Percentiles rank a stretch among this genome's conserved stretches.
Evolutionary conservation across 2,888 invertebrate genomes (phyloP).

Genomic region (Scelioninae gen. 2): DNA sequence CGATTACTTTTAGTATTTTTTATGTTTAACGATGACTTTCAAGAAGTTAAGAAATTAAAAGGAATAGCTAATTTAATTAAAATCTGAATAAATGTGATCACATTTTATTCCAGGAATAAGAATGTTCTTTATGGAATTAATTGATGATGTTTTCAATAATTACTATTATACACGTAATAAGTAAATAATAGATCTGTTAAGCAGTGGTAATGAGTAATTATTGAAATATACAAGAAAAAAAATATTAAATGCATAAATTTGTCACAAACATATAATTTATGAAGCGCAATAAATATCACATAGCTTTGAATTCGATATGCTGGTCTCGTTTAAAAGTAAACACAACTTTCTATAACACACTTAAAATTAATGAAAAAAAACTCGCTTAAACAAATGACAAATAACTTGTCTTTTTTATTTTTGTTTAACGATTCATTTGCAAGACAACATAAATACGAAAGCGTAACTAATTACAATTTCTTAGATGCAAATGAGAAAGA

Average conservation of each 20-base stretch:
- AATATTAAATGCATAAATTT: background rate
- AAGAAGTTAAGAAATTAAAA: conserved; percentile 41
- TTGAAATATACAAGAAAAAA: background rate
- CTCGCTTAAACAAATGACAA: conserved; percentile 7
- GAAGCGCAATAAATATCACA: background rate
- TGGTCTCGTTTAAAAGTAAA: background rate
- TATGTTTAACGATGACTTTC: no score
- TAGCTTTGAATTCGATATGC: background rate
- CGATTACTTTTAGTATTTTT: no score
- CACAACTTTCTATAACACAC: conserved; percentile 6
- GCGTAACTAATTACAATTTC: conserved; percentile 38
- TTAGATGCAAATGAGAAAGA: conserved; percentile 18
- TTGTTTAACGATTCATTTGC: background rate
- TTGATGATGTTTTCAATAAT: conserved; percentile 6
- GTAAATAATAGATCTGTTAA: conserved; percentile 1
- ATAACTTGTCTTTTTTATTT: background rate
- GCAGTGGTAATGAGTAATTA: background rate
- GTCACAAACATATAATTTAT: background rate
- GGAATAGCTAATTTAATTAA: conserved; percentile 14
- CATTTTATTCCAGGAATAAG: background rate
- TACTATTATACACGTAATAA: background rate
- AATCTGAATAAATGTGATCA: conserved; percentile 7
- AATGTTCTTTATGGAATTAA: background rate
- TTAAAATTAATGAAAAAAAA: conserved; percentile 13
- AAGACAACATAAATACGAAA: conserved; percentile 27